Percentiles rank a stretch among this genome's conserved stretches.
Evolutionary conservation across 2,797 vertebrate genomes (phyloP).

Genomic region (Hemitrygon akajei): DNA sequence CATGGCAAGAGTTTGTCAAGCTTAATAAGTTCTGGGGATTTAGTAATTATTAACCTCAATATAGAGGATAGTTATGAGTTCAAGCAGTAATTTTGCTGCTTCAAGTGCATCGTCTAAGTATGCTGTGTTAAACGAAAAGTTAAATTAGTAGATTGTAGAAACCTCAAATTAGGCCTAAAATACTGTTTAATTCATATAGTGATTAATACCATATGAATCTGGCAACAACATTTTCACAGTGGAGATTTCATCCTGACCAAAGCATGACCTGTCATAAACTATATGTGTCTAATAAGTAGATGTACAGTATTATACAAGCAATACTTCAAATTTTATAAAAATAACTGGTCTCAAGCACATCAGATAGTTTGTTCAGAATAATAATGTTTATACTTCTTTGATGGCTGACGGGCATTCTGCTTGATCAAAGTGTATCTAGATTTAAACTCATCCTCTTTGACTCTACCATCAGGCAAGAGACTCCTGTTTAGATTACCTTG

Average conservation of each 20-base stretch:
- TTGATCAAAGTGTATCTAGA: neutral
- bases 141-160: neutral
- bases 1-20: neutral
- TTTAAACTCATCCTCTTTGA: neutral
- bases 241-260: neutral
- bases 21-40: neutral
- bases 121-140: neutral
- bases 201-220: constrained; percentile 2
- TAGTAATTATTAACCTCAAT: neutral
- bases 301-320: neutral
- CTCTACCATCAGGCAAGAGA: too few relatives aligned
- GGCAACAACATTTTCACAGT: neutral
- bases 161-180: neutral
- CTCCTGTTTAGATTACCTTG: neutral
- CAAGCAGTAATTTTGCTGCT: neutral
- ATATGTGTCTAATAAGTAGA: neutral
- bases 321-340: neutral
- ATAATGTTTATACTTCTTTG: constrained; percentile 19
- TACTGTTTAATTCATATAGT: neutral
- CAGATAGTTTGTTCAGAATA: neutral
- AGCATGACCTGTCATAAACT: neutral
- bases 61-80: neutral
- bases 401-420: neutral
- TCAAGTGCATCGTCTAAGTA: neutral
- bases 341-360: neutral